A percentile compares a stretch with the other conserved stretches of the same genome.
Evolutionary conservation across 2,113 vertebrate species (phyloP).

Genomic region (Phylloscopus whistleri): DNA sequence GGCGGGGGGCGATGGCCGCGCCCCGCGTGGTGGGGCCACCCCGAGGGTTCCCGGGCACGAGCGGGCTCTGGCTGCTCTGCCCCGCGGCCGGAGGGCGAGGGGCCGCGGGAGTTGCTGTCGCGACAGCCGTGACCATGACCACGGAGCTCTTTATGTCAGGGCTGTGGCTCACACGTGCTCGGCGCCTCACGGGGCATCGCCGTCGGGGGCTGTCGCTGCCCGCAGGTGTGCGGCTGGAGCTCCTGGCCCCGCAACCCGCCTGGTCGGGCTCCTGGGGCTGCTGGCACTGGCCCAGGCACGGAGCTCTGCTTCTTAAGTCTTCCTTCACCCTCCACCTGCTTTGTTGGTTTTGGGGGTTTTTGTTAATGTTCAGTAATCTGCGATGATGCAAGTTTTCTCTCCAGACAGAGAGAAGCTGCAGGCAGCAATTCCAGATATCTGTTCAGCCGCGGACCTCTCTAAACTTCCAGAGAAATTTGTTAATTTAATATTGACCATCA

Average conservation of each 20-base stretch:
- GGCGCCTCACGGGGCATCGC: neutral
- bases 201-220: neutral
- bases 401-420: too few species aligned
- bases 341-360: fast-evolving
- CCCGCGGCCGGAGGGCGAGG: neutral
- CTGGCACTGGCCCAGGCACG: fast-evolving
- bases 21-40: neutral
- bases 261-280: neutral
- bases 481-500: fast-evolving
- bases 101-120: neutral
- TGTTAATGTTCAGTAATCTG: too few species aligned
- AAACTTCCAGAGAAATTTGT: too few species aligned
- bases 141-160: fast-evolving
- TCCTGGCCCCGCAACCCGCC: fast-evolving
- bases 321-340: neutral
- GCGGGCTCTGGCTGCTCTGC: too few species aligned
- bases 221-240: neutral
- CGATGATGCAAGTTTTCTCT: neutral
- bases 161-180: neutral
- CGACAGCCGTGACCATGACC: neutral
- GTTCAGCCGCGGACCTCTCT: neutral
- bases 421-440: fast-evolving
- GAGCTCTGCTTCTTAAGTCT: fast-evolving
- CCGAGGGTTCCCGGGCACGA: neutral
- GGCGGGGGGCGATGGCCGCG: neutral